Evolutionary conservation across 2,113 vertebrate genomes (phyloP), one percentile per base, ranked within the genome.

Genomic region (Ciconia boyciana): DNA sequence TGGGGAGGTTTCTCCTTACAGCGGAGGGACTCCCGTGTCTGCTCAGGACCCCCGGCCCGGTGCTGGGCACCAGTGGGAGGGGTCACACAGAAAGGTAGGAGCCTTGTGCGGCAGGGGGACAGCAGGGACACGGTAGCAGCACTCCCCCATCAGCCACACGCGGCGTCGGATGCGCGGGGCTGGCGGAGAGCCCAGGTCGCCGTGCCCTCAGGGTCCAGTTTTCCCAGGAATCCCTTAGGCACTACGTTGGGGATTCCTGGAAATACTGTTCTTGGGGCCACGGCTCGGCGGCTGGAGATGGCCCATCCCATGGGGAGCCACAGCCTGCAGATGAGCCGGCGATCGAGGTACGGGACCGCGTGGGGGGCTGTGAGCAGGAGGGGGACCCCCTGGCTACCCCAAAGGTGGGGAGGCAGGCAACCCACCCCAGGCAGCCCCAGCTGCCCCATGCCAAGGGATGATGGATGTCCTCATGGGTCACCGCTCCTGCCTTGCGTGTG

Each of bases 181-280:
- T 31, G 89, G 89, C 31, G 0, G 48, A 21, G 62, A 77, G 93
- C 86, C 85, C 0, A 7, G 87, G 11, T 24, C 29, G 98, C 99
- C 98, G 98, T 98, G 98, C 98, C 99, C 99, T 99, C 99, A 98
- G 98, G 99, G 99, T 99, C 99, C 99, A 99, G 99, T 99, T 99
- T 99, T 99, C 99, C 99, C 99, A 99, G 99, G 99, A 99, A 99
- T 99, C 99, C 99, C 99, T 99, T 99, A 97, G 98, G 97, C 97
- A 90, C 97, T 99, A 97, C 96, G 94, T 98, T 97, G 99, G 99
- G 99, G 99, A 99, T 99, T 99, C 99, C 99, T 99, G 99, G 99
- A 99, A 99, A 99, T 99, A 99, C 99, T 99, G 99, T 99, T 99
- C 99, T 99, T 99, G 99, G 99, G 99, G 99, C 98, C 97, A 98